Percentiles rank a stretch among this genome's conserved stretches.
These are phyloP conservation scores for Gymnocypris eckloni DNA, from an alignment of 2,797 vertebrate species.

Conservation along the genomic window DNA sequence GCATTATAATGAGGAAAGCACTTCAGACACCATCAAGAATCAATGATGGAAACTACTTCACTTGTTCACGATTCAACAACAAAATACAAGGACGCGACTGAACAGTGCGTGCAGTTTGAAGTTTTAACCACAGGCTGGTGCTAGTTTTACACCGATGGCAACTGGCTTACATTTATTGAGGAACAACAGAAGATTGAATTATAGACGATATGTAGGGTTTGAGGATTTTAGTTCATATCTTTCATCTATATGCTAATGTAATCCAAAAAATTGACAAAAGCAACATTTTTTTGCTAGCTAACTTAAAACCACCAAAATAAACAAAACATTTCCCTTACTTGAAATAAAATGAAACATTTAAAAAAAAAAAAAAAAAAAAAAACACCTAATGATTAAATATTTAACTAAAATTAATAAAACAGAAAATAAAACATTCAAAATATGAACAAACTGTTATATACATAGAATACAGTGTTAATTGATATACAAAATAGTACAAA, in stretches of 20 bases:
- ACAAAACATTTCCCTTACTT: too few relatives aligned
- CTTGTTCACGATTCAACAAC: not conserved
- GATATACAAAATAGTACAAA: too few relatives aligned
- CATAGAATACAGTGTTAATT: too few relatives aligned
- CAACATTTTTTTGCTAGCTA: not conserved
- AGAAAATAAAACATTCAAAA: too few relatives aligned
- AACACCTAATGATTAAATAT: too few relatives aligned
- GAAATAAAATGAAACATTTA: too few relatives aligned
- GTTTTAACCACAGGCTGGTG: constrained; percentile 66
- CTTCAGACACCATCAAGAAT: constrained; percentile 23
- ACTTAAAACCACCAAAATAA: too few relatives aligned
- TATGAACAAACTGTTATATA: too few relatives aligned
- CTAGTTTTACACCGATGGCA: constrained; percentile 55
- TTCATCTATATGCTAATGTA: not conserved
- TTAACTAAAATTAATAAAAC: too few relatives aligned
- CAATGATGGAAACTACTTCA: constrained; percentile 31
- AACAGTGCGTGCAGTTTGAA: constrained; percentile 60
- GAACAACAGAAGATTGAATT: not conserved
- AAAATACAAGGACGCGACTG: not conserved
- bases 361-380: too few relatives aligned
- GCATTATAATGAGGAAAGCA: constrained; percentile 24
- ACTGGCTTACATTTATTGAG: not conserved
- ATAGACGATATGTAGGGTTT: not conserved
- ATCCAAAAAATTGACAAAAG: not conserved
- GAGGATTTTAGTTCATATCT: not conserved